These are phyloP conservation scores for Lasioglossum pauxillum DNA, from an alignment of 2,888 invertebrate genomes.

Conservation along the genomic window DNA sequence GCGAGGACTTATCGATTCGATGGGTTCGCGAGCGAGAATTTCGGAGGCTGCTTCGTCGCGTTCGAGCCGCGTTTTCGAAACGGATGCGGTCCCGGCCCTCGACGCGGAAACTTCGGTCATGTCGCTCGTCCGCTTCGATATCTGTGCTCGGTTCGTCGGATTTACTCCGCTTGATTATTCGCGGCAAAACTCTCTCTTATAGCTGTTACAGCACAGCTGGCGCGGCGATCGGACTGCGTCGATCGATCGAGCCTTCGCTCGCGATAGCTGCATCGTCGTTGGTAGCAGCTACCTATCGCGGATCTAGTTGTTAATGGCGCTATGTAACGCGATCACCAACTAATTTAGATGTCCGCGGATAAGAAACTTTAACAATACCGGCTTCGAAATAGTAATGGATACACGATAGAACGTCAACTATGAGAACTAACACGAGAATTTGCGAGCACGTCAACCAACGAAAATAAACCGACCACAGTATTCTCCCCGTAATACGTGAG, in stretches of 20 bases:
- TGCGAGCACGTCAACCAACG: too few relatives aligned
- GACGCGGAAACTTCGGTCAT: constrained; percentile 15
- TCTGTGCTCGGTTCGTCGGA: background rate
- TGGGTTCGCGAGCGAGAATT: background rate
- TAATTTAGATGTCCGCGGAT: background rate
- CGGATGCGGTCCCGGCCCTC: background rate
- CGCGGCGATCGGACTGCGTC: background rate
- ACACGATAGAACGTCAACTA: background rate
- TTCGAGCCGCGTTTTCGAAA: background rate
- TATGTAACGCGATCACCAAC: background rate
- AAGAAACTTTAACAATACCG: background rate
- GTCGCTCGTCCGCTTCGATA: background rate
- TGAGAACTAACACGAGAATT: background rate
- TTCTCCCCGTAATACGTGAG: too few relatives aligned
- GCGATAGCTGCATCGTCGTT: background rate
- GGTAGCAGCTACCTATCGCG: background rate
- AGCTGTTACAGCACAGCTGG: background rate
- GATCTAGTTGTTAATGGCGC: background rate
- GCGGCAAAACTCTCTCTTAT: background rate
- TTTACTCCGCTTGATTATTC: background rate
- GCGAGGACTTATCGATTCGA: constrained; percentile 11
- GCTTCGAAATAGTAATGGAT: background rate
- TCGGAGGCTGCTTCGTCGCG: background rate
- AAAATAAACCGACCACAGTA: too few relatives aligned
- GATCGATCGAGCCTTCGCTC: background rate